phyloP scores from a whole-genome alignment of 2,888 invertebrate species.

The Tineola bisselliella region DNA sequence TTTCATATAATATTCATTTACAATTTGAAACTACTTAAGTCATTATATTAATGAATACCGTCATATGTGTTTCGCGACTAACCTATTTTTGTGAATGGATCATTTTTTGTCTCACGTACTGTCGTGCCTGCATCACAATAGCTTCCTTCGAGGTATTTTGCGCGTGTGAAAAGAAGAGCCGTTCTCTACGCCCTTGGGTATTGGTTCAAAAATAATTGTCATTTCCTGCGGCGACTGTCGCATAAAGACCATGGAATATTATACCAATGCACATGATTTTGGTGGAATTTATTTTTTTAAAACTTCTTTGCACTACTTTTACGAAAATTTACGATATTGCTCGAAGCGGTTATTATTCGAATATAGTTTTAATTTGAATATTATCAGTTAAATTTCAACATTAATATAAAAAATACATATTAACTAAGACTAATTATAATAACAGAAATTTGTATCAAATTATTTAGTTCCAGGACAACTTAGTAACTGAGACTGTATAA shows the following conservation, averaged over 20 bases:
- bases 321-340: slow-evolving; percentile 25
- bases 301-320: slow-evolving; percentile 29
- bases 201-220: slow-evolving; percentile 64
- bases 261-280: slow-evolving; percentile 16
- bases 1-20: too few species aligned
- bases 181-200: slow-evolving; percentile 53
- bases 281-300: slow-evolving; percentile 23
- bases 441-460: too few species aligned
- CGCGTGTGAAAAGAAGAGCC: slow-evolving; percentile 59
- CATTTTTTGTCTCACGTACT: slow-evolving; percentile 40
- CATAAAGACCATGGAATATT: slow-evolving; percentile 29
- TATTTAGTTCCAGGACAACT: neutral
- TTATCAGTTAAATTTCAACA: too few species aligned
- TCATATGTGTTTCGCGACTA: slow-evolving; percentile 39
- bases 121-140: slow-evolving; percentile 44
- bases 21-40: neutral
- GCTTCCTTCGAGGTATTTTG: slow-evolving; percentile 57
- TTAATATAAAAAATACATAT: too few species aligned
- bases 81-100: slow-evolving; percentile 66
- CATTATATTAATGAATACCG: neutral
- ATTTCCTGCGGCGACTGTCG: slow-evolving; percentile 59
- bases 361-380: neutral
- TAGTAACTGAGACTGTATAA: neutral
- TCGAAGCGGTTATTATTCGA: slow-evolving; percentile 22
- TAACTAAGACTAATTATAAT: too few species aligned